Base-by-base conservation (phyloP, 2,113 vertebrate genomes). In the Spheniscus mendiculus region DNA sequence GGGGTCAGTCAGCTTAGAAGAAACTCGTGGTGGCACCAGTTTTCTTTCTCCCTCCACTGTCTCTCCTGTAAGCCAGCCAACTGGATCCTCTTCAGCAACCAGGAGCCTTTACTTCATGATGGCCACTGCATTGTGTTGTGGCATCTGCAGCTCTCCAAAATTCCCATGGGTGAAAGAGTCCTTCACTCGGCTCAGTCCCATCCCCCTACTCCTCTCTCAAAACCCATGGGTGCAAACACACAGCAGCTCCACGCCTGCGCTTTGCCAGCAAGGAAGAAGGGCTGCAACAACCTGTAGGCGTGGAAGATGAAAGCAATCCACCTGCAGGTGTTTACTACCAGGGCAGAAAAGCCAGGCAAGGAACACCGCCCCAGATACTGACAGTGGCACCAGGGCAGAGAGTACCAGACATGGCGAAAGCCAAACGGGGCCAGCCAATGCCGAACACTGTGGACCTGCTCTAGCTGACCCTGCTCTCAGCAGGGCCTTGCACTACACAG, bases 81-180 rank as follows among this genome's bases (percentile, higher is more conserved):
- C 18, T 69, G 10, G 19, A 50, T 40, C 29, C 12, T 71, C 30
- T 19, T 77, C 52, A 42, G 10, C 12, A 17, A 62, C 30, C 30
- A 62, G 30, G 3, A 76, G 12, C 58, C 50, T 85, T 32, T 44
- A 50, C 40, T 63, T 83, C 76, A 72, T 4, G 6, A 56, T 2
- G 12, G 42, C 56, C 15, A 29, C 13, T 38, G n/a, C 23, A 71
- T 12, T 1, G 0, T 53, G n/a, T 15, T 3, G 4, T 17, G 27
- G 21, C 47, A 62, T 5, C n/a, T 81, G 44, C 5, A 8, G 20
- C 7, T 62, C 34, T 67, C 38, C 34, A 76, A 17, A 72, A 87
- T 8, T 30, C n/a, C 26, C 14, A 12, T 1, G 23, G 53, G 30
- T 49, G 30, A 80, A 61, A 36, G 67, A 49, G 14, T 76, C 44